Evolutionary conservation across 1,140 invertebrate genomes (phyloP).

Genomic region (Drosophila nebulosa): DNA sequence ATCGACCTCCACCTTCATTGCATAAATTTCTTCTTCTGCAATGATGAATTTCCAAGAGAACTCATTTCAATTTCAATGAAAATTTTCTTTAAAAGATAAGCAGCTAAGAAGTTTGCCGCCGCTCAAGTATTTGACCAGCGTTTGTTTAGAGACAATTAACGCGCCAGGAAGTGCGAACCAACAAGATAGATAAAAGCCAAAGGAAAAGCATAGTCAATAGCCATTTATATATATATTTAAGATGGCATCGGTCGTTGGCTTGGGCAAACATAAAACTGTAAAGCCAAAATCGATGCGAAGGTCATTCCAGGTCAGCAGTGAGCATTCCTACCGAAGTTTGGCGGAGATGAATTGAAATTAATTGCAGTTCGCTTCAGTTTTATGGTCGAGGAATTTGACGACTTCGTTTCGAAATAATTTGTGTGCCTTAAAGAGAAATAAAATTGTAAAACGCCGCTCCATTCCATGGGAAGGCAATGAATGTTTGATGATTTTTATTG

Average conservation of each 20-base stretch:
- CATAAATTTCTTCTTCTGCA: conserved; percentile 14
- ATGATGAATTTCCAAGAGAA: conserved; percentile 29
- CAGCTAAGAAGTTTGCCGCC: conserved; percentile 20
- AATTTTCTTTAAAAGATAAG: conserved; percentile 38
- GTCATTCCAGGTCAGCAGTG: conserved; percentile 40
- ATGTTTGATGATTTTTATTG: conserved; percentile 41
- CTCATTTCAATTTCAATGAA: conserved; percentile 17
- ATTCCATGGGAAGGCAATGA: conserved; percentile 22
- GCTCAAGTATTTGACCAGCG: not conserved
- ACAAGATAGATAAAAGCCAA: conserved; percentile 6
- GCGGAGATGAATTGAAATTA: conserved; percentile 28
- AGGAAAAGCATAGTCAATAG: conserved; percentile 28
- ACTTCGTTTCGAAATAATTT: conserved; percentile 5
- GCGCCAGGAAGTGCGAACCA: conserved; percentile 21
- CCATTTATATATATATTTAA: conserved; percentile 15
- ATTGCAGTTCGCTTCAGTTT: conserved; percentile 47
- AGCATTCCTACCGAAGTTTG: conserved; percentile 30
- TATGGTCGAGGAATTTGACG: conserved; percentile 30
- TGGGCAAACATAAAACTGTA: conserved; percentile 17
- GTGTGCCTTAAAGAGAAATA: conserved; percentile 25
- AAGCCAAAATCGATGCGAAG: conserved; percentile 37
- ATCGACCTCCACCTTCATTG: not conserved
- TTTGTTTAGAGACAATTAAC: conserved; percentile 51
- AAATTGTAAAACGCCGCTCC: conserved; percentile 2
- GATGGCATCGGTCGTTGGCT: conserved; percentile 6